Base-by-base conservation (phyloP, 2,797 vertebrate genomes). In the Thaleichthys pacificus region DNA sequence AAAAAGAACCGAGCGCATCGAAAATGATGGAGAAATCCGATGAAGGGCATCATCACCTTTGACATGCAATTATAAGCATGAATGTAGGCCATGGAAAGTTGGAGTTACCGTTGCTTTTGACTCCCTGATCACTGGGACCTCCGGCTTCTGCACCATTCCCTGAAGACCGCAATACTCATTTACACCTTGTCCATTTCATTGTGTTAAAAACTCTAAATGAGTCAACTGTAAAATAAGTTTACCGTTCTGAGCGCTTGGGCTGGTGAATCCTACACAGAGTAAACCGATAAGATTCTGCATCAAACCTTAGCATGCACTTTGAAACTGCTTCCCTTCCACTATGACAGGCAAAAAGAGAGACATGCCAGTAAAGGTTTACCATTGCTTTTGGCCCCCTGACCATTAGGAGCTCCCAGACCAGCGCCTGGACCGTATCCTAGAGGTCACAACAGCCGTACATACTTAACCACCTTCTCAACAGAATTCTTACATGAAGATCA, bases 121-220 rank as follows among this genome's bases (percentile, higher is more conserved):
- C 57, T 60, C 21, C 57, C 57, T 60, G 6, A 24, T 24, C 57
- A 22, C 24, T 12, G 4, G 54, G 17, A 5, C 54, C 54, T 19
- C 4, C 7, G 15, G 12, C 51, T 85, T 68, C 78, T 75, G 77
- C 72, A 74, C 28, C 60, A 14, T 81, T 75, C 42, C 78, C 75
- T 76, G 69, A 68, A 82, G 79, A 77, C 30, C 73, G 75, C 69
- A 83, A 74, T 7, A 77, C 49, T 70, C 83, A 62, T 82, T 38
- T 8, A 38, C 78, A 73, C 11, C 32, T 26, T 8, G 49, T 17
- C 26, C 30, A 19, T 30, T 30, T 15, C 26, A 60, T 47, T 47
- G 3, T 8, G 24, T 30, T 12, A 3, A 47, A 47, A 47, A 47
- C 8, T 35, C 32, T 0, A 1, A 35, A 35, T 35, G 28, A 30